Evolutionary conservation across 2,113 vertebrate genomes (phyloP).

Genomic region (Hyperopisus bebe): DNA sequence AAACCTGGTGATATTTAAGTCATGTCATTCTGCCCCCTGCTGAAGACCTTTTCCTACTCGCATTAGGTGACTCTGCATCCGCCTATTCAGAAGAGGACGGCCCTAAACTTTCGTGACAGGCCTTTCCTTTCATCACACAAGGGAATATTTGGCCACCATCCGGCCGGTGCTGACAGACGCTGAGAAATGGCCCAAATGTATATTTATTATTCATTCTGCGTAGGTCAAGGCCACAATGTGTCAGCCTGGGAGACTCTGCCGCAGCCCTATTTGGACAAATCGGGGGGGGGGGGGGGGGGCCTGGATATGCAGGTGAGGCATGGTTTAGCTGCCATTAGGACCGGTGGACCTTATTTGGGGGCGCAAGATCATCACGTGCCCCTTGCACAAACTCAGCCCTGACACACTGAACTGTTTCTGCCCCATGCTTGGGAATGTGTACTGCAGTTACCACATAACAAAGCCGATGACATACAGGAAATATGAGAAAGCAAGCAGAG

Average conservation of each 20-base stretch:
- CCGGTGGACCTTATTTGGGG: neutral
- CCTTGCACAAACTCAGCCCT: neutral
- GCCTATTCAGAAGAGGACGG: constrained; percentile 13
- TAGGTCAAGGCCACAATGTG: constrained; percentile 27
- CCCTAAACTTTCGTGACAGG: constrained; percentile 31
- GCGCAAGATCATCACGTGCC: neutral
- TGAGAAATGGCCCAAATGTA: constrained; percentile 24
- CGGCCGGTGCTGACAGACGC: constrained; percentile 29
- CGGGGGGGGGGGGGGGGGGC: neutral
- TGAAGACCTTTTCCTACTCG: constrained; percentile 14
- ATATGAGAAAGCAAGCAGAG: neutral
- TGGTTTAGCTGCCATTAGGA: neutral
- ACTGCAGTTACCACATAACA: neutral
- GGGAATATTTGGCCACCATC: constrained; percentile 22
- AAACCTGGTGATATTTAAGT: neutral
- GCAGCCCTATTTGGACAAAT: neutral
- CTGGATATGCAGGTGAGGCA: neutral
- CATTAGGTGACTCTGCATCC: constrained; percentile 10
- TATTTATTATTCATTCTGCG: constrained; percentile 55
- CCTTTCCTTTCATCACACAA: constrained; percentile 26
- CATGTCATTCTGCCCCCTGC: neutral
- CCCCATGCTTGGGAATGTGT: neutral
- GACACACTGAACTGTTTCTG: neutral
- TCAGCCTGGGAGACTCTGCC: neutral
- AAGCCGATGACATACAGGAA: neutral